phyloP scores from a whole-genome alignment of 2,113 vertebrate species.

The Mustela nigripes region DNA sequence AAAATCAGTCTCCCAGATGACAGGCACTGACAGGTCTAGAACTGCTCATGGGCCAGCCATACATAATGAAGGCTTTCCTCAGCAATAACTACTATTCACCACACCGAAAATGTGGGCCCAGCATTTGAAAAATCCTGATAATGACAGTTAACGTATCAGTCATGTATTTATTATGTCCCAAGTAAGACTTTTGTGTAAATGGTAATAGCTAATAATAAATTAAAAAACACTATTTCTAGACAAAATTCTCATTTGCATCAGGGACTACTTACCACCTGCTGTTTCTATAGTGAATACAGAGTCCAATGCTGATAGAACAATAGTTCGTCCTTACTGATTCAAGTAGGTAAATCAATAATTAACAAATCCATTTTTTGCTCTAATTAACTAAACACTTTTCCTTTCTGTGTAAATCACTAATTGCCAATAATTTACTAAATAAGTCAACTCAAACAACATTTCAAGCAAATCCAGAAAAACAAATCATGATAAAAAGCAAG shows the following conservation, averaged over 20 bases:
- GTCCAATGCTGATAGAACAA: neutral
- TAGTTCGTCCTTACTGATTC: neutral
- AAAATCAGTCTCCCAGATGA: neutral
- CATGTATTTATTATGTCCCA: neutral
- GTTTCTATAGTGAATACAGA: neutral
- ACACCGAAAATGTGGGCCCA: neutral
- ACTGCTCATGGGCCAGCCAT: neutral
- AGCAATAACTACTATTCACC: neutral
- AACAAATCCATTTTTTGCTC: neutral
- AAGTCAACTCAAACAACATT: neutral
- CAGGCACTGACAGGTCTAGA: neutral
- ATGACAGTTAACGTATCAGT: neutral
- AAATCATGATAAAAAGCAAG: constrained; percentile 18
- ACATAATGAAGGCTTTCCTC: neutral
- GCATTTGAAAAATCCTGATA: neutral
- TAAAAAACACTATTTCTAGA: constrained; percentile 24
- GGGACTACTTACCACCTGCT: neutral
- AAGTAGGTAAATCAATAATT: neutral
- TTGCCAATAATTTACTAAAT: constrained; percentile 35
- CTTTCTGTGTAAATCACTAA: constrained; percentile 8
- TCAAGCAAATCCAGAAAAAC: constrained; percentile 12
- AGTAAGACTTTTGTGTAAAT: neutral
- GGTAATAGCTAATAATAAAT: neutral
- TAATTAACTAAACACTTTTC: neutral
- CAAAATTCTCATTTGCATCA: neutral